A percentile compares a stretch with the other conserved stretches of the same genome.
Conservation (phyloP, 1,140 invertebrate genomes). For the Melanaphis sacchari region DNA sequence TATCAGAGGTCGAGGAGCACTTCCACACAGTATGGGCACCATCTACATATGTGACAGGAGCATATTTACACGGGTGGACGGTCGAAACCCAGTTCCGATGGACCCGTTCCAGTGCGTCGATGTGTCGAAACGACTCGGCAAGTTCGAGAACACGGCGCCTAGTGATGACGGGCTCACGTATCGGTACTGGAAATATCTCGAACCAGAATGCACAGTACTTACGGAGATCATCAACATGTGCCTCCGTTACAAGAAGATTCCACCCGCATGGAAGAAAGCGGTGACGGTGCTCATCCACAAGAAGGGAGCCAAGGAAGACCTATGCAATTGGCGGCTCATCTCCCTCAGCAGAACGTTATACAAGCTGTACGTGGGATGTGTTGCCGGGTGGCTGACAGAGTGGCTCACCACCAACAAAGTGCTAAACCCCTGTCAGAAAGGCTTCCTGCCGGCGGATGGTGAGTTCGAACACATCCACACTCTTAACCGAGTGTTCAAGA, state of each 20-base stretch:
- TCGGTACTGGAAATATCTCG: constrained; percentile 47
- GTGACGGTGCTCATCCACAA: constrained; percentile 63
- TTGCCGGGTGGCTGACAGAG: constrained; percentile 45
- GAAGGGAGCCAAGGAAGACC: constrained; percentile 60
- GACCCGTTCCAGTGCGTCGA: constrained; percentile 13
- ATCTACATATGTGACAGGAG: background rate
- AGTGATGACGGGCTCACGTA: constrained; percentile 60
- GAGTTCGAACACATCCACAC: background rate
- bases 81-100: background rate
- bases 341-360: constrained; percentile 61
- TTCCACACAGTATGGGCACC: background rate
- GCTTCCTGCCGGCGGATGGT: constrained; percentile 47
- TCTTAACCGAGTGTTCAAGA: background rate
- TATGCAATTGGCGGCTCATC: constrained; percentile 63
- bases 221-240: constrained; percentile 59
- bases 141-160: constrained; percentile 61
- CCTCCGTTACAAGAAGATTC: constrained; percentile 52
- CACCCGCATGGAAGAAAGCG: constrained; percentile 59
- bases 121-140: constrained; percentile 23
- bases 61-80: background rate
- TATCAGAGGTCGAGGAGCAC: background rate
- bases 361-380: constrained; percentile 62
- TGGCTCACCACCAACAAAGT: constrained; percentile 34
- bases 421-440: constrained; percentile 59
- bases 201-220: constrained; percentile 51